Evolutionary conservation across 2,113 vertebrate genomes (phyloP).

Genomic region (Tragelaphus strepsiceros): DNA sequence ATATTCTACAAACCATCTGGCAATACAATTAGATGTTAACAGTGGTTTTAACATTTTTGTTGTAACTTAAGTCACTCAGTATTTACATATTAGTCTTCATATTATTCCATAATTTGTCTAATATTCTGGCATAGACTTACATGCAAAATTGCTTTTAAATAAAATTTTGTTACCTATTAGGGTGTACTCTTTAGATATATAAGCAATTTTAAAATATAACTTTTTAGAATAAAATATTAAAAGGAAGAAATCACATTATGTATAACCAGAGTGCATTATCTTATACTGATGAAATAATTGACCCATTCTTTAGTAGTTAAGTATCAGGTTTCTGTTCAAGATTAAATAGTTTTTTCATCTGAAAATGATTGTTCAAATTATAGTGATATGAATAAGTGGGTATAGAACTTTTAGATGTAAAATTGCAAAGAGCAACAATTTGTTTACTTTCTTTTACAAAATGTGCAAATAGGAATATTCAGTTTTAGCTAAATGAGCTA

Average conservation of each 20-base stretch:
- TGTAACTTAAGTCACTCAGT: not conserved
- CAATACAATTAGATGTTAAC: not conserved
- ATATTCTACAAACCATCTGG: not conserved
- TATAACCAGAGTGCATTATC: not conserved
- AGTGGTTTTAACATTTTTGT: not conserved
- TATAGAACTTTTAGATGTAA: not conserved
- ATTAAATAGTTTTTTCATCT: not conserved
- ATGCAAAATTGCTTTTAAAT: not conserved
- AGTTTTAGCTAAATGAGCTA: not conserved
- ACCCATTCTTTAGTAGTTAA: not conserved
- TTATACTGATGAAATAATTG: not conserved
- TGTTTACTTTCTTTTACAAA: not conserved
- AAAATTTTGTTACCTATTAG: not conserved
- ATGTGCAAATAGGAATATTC: not conserved
- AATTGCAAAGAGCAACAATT: not conserved
- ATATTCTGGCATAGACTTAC: not conserved
- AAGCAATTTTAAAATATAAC: not conserved
- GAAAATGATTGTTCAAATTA: not conserved
- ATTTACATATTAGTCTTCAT: not conserved
- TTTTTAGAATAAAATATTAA: not conserved
- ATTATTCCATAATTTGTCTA: not conserved
- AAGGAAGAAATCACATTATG: not conserved
- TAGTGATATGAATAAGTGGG: not conserved
- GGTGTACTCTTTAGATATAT: not conserved
- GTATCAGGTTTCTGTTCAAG: not conserved